A percentile compares a stretch with the other conserved stretches of the same genome.
Evolutionary conservation across 2,888 invertebrate genomes (phyloP).

Genomic region (Drosophila eohydei): DNA sequence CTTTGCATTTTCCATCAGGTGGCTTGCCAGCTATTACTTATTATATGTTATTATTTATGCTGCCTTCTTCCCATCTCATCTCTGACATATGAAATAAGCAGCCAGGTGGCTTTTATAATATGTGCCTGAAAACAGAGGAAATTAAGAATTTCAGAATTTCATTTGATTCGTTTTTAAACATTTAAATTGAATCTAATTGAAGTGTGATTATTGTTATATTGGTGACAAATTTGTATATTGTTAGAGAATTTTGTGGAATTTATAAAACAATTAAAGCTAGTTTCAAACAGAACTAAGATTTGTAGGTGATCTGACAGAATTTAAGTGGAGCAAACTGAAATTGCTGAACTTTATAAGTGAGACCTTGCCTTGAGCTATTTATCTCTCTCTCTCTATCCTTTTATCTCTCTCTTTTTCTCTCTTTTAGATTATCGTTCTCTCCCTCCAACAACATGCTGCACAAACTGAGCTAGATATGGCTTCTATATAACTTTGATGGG

Average conservation of each 20-base stretch:
- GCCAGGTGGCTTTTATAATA: neutral
- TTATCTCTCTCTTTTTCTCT: neutral
- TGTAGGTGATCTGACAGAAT: no score
- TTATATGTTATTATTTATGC: constrained; percentile 29
- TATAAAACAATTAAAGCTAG: neutral
- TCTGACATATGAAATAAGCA: neutral
- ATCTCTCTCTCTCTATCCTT: neutral
- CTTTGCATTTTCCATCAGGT: constrained; percentile 62
- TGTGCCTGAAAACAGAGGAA: neutral
- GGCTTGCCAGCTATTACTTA: constrained; percentile 22
- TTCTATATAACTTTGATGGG: no score
- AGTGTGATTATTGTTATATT: no score
- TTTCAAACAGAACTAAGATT: no score
- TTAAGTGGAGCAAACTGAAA: no score
- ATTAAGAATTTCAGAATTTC: neutral
- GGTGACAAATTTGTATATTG: neutral
- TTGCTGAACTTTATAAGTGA: neutral
- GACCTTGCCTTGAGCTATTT: neutral
- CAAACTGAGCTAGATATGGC: no score
- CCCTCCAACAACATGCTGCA: no score
- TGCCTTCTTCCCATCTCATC: neutral
- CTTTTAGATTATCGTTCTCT: no score
- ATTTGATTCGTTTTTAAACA: neutral
- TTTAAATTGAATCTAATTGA: neutral
- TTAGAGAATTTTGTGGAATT: no score